Percentiles rank a stretch among this genome's conserved stretches.
These are phyloP conservation scores for Hydrozoanthus tunicans DNA, from an alignment of 64 coral and sea anemone species.

Conservation along the genomic window DNA sequence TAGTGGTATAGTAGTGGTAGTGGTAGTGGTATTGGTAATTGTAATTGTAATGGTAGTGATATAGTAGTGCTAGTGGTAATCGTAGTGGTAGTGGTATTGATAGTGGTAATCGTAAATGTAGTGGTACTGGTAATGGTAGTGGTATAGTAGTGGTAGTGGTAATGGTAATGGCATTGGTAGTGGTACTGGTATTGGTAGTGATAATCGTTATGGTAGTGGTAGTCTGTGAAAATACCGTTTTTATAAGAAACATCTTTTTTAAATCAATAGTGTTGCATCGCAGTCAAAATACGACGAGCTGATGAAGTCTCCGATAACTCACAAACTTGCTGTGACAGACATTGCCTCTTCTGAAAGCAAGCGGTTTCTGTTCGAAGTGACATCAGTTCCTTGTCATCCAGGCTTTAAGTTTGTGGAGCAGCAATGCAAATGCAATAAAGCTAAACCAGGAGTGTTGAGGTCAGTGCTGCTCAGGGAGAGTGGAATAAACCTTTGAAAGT, in stretches of 20 bases:
- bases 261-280: constrained; percentile 5
- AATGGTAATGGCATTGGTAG: background rate
- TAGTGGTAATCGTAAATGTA: background rate
- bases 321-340: constrained; percentile 49
- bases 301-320: constrained; percentile 32
- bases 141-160: background rate
- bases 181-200: background rate
- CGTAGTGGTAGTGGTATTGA: background rate
- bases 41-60: background rate
- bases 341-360: constrained; percentile 39
- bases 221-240: no score
- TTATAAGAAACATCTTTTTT: background rate
- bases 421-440: constrained; percentile 31
- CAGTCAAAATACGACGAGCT: constrained; percentile 31
- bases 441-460: constrained; percentile 40
- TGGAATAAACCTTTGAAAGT: background rate
- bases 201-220: background rate
- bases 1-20: background rate
- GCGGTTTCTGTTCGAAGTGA: constrained; percentile 35
- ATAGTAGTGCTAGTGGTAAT: background rate
- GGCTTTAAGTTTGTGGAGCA: constrained; percentile 41
- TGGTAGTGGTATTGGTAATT: background rate
- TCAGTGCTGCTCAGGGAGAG: background rate
- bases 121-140: background rate
- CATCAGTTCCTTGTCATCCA: constrained; percentile 46